These are phyloP conservation scores for Carabus problematicus DNA, from an alignment of 2,888 invertebrate genomes.

Conservation along the genomic window DNA sequence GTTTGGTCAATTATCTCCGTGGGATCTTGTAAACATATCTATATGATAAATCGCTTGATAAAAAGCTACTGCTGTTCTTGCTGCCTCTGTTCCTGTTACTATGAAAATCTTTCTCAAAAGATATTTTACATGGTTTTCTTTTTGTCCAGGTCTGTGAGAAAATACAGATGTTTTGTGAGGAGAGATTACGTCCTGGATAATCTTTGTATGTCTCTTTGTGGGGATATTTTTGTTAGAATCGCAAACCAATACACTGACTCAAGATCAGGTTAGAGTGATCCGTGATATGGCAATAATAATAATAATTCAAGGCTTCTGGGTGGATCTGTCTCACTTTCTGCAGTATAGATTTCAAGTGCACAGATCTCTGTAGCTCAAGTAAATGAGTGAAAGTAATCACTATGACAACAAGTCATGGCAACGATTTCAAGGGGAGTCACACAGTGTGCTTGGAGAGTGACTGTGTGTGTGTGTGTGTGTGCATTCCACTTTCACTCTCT, in stretches of 20 bases:
- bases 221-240: constrained; percentile 11
- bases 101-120: too few species aligned
- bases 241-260: neutral
- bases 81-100: too few species aligned
- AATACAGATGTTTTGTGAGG: constrained; percentile 23
- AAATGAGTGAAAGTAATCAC: constrained; percentile 55
- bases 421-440: constrained; percentile 48
- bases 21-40: constrained; percentile 1
- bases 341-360: neutral
- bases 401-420: constrained; percentile 58
- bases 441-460: too few species aligned
- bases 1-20: constrained; percentile 31
- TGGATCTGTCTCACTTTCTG: too few species aligned
- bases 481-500: constrained; percentile 31
- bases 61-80: too few species aligned
- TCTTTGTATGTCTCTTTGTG: neutral
- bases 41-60: too few species aligned
- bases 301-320: too few species aligned
- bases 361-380: neutral
- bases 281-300: neutral
- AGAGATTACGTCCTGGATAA: constrained; percentile 15
- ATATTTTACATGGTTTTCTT: too few species aligned
- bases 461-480: neutral
- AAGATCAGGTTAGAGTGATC: constrained; percentile 5
- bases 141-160: constrained; percentile 28